A percentile compares a stretch with the other conserved stretches of the same genome.
Evolutionary conservation across 2,888 invertebrate species (phyloP).

Genomic region (Anodontia alba): DNA sequence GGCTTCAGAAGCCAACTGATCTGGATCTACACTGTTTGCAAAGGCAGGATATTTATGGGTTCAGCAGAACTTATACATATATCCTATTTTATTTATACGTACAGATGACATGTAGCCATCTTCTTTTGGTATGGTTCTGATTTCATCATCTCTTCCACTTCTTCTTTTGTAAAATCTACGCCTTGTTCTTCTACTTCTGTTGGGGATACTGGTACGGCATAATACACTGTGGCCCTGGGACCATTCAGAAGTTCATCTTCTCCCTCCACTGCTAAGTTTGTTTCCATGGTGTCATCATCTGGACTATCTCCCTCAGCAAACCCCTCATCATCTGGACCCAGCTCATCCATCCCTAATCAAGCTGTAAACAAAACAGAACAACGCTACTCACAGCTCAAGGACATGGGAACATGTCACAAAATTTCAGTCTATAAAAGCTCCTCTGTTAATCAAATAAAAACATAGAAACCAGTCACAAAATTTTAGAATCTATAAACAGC

Average conservation of each 20-base stretch:
- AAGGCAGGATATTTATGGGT: too few species aligned
- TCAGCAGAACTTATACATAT: too few species aligned
- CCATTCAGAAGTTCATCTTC: slow-evolving; percentile 79
- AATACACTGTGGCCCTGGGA: slow-evolving; percentile 76
- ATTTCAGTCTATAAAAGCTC: too few species aligned
- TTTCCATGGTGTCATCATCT: slow-evolving; percentile 80
- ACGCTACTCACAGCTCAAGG: too few species aligned
- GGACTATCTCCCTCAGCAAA: slow-evolving; percentile 78
- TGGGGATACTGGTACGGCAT: slow-evolving; percentile 70
- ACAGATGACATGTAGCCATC: slow-evolving; percentile 81
- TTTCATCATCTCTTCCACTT: slow-evolving; percentile 79
- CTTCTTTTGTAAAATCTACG: slow-evolving; percentile 77
- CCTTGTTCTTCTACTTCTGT: slow-evolving; percentile 72
- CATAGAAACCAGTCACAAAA: too few species aligned
- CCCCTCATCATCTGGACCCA: slow-evolving; percentile 70
- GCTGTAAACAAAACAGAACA: background rate
- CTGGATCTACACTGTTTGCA: too few species aligned
- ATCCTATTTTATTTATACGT: too few species aligned
- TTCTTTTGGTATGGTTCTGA: slow-evolving; percentile 80
- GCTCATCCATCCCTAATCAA: background rate
- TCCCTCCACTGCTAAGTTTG: slow-evolving; percentile 72
- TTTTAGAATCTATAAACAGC: too few species aligned
- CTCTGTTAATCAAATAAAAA: too few species aligned
- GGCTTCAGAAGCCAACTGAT: too few species aligned
- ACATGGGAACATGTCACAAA: too few species aligned